These are phyloP conservation scores for Pseudococcus viburni DNA, from an alignment of 2,888 invertebrate species.

Conservation along the genomic window DNA sequence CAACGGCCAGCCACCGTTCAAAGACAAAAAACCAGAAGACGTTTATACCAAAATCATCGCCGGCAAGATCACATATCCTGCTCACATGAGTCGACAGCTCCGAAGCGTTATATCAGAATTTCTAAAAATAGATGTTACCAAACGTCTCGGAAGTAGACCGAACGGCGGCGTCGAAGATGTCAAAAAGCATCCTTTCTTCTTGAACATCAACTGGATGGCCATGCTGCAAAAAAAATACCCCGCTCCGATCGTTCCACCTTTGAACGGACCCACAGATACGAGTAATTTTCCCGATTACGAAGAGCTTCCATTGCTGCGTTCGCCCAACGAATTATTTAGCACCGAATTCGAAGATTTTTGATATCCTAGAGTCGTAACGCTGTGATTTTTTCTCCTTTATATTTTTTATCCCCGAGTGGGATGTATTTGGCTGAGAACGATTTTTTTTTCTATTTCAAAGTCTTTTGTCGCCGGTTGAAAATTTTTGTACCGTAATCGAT, in stretches of 20 bases:
- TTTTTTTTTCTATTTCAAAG: not conserved
- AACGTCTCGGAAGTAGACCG: slow-evolving; percentile 58
- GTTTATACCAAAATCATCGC: slow-evolving; percentile 60
- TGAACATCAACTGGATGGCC: slow-evolving; percentile 61
- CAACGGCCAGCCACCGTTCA: slow-evolving; percentile 64
- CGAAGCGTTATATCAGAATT: slow-evolving; percentile 58
- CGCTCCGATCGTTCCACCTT: slow-evolving; percentile 59
- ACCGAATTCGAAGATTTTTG: slow-evolving; percentile 64
- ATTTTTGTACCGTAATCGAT: not conserved
- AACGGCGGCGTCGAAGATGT: slow-evolving; percentile 60
- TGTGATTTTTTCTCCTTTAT: slow-evolving; percentile 44
- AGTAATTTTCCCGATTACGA: slow-evolving; percentile 65
- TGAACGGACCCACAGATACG: slow-evolving; percentile 62
- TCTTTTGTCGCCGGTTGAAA: slow-evolving; percentile 6
- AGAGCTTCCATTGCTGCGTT: slow-evolving; percentile 52
- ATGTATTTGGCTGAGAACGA: not conserved
- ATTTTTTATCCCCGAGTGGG: not conserved
- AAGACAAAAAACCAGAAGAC: slow-evolving; percentile 63
- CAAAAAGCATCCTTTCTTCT: slow-evolving; percentile 60
- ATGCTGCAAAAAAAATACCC: slow-evolving; percentile 65
- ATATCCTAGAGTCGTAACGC: slow-evolving; percentile 1
- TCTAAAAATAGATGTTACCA: slow-evolving; percentile 61
- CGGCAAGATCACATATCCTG: slow-evolving; percentile 57
- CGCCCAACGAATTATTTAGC: slow-evolving; percentile 45
- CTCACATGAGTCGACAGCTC: slow-evolving; percentile 58